Evolutionary conservation across 1,140 invertebrate genomes (phyloP).

Genomic region (Dinoponera quadriceps): DNA sequence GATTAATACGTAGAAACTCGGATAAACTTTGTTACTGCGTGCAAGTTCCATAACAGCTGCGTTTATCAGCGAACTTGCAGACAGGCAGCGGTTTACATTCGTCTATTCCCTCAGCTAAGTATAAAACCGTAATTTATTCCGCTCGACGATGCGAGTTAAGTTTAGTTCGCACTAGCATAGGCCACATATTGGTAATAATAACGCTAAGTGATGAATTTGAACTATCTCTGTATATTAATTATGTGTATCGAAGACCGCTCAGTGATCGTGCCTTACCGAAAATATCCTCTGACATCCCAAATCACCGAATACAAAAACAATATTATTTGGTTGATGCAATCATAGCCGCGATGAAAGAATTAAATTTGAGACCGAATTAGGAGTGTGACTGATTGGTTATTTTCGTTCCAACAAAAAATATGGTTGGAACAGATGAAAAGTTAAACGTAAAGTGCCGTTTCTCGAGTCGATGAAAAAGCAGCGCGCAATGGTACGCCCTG

Average conservation of each 20-base stretch:
- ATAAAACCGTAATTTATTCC: constrained; percentile 59
- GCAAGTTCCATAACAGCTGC: constrained; percentile 58
- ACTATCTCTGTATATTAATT: not conserved
- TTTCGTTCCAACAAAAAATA: not conserved
- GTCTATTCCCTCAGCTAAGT: constrained; percentile 51
- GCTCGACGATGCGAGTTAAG: constrained; percentile 42
- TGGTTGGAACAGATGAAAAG: too few species aligned
- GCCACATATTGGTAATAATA: not conserved
- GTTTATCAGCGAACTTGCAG: constrained; percentile 61
- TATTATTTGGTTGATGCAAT: not conserved
- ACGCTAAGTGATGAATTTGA: not conserved
- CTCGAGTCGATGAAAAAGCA: too few species aligned
- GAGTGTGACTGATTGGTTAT: not conserved
- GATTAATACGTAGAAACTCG: constrained; percentile 61
- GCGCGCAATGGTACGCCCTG: not conserved
- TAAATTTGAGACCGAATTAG: not conserved
- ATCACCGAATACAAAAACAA: not conserved
- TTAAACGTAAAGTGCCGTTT: too few species aligned
- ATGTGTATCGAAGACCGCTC: not conserved
- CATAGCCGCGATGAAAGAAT: not conserved
- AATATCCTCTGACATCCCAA: not conserved
- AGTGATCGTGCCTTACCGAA: not conserved
- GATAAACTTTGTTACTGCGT: constrained; percentile 57
- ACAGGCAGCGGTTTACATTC: constrained; percentile 54
- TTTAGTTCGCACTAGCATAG: constrained; percentile 4